Base-by-base conservation (phyloP, 2,888 invertebrate genomes). In the Hydrotaea diabolus region DNA sequence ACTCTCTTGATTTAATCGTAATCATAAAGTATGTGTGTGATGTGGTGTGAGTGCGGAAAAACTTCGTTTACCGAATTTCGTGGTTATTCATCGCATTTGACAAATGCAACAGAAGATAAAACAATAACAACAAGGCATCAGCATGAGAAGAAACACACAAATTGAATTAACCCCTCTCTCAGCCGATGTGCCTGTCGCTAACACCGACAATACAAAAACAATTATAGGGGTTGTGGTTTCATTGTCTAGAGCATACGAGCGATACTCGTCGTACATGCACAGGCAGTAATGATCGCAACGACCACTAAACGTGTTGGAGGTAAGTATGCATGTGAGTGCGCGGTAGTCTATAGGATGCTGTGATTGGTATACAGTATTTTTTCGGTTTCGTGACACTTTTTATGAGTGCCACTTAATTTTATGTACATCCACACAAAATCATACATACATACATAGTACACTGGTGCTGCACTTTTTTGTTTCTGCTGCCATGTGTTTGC, bases 361-460 rank as follows among this genome's bases (percentile, higher is more conserved):
- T 59, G 39, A 46, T n/a, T n/a, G n/a, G n/a, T 46, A 59, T 59
- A 26, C 23, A 26, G 2, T 43, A 59, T 19, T 73, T 57, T 59
- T 59, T 23, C 59, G 13, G 57, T 57, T 57, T 46, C 82, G 85
- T 85, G 82, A 85, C 82, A 85, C 85, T 82, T 85, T 82, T 85
- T 82, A 74, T 82, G 74, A 82, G 85, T 82, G 82, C 77, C 85
- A 85, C 85, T 85, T 85, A 85, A 85, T 81, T 85, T 85, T 85
- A 79, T 80, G 78, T 26, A 23, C 23, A 26, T 13, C 31, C 36
- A 11, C 39, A 36, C 8, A 13, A 7, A 11, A 11, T n/a, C 31
- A 19, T 66, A 26, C 23, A 26, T 59, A 59, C 19, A 31, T 31
- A n/a, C n/a, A n/a, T n/a, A n/a, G 57, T 19, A 57, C 23, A 80